Conservation (phyloP, 2,888 invertebrate species). For the Philhelius pedissequus region DNA sequence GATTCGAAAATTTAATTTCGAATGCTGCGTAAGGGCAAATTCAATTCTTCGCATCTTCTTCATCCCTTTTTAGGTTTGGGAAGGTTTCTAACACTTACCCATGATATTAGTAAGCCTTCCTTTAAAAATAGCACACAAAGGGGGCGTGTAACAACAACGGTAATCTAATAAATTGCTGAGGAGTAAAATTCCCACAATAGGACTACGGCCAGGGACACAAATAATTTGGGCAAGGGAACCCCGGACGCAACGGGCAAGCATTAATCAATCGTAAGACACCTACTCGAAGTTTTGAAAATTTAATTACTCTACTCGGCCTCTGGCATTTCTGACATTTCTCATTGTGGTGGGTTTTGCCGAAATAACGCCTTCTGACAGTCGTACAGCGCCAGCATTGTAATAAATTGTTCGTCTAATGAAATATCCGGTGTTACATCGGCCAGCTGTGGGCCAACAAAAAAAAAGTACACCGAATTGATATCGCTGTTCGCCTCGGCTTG, state of each 20-base stretch:
- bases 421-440: constrained; percentile 61
- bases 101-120: not conserved
- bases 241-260: constrained; percentile 52
- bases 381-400: constrained; percentile 7
- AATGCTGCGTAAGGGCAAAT: constrained; percentile 38
- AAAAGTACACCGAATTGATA: constrained; percentile 16
- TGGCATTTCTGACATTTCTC: constrained; percentile 65
- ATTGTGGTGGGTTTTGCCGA: constrained; percentile 47
- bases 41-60: constrained; percentile 21
- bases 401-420: constrained; percentile 66
- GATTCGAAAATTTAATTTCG: constrained; percentile 52
- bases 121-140: not conserved
- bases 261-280: constrained; percentile 68
- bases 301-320: constrained; percentile 63
- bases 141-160: constrained; percentile 8
- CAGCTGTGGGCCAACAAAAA: constrained; percentile 24
- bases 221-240: not conserved
- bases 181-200: constrained; percentile 50
- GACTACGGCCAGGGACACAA: not conserved
- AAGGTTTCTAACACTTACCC: not conserved
- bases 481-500: no score
- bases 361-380: constrained; percentile 16
- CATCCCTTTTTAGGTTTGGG: not conserved
- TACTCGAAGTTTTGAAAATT: constrained; percentile 67
- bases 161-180: constrained; percentile 65